phyloP scores from a whole-genome alignment of 1,140 invertebrate genomes.

The Anoplolepis gracilipes region DNA sequence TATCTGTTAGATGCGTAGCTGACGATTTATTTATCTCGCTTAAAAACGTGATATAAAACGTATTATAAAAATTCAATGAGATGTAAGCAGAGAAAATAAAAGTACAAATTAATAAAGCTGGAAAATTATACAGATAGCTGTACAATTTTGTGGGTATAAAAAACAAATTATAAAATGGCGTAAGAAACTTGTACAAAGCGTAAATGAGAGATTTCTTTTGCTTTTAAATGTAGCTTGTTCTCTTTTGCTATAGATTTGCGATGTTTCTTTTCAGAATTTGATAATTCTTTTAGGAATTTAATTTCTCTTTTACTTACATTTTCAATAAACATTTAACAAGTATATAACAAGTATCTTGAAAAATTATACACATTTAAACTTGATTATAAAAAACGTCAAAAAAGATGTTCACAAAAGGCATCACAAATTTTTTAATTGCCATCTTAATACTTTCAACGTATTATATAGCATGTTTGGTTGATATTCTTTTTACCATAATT shows the following conservation, averaged over 20 bases:
- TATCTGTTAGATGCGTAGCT: neutral
- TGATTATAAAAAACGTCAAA: constrained; percentile 35
- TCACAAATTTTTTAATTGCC: neutral
- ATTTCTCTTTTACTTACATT: constrained; percentile 4
- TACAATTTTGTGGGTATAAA: neutral
- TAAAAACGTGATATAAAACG: constrained; percentile 47
- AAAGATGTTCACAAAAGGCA: neutral
- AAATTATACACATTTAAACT: neutral
- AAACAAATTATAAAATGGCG: constrained; percentile 12
- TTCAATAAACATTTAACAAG: constrained; percentile 13
- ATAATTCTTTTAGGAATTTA: neutral
- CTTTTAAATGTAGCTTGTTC: neutral
- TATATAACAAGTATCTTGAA: constrained; percentile 8
- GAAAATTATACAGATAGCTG: neutral
- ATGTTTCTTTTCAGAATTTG: neutral
- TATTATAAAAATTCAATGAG: constrained; percentile 30
- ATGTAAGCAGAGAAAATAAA: neutral
- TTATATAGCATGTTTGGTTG: neutral
- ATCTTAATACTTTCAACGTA: neutral
- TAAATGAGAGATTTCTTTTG: neutral
- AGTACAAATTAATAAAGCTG: neutral
- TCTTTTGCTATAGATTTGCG: neutral
- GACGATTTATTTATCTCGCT: constrained; percentile 43
- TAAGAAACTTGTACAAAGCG: neutral
- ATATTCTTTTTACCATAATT: neutral